Base-by-base conservation (phyloP, 2,888 invertebrate genomes). In the Piscicola geometra region DNA sequence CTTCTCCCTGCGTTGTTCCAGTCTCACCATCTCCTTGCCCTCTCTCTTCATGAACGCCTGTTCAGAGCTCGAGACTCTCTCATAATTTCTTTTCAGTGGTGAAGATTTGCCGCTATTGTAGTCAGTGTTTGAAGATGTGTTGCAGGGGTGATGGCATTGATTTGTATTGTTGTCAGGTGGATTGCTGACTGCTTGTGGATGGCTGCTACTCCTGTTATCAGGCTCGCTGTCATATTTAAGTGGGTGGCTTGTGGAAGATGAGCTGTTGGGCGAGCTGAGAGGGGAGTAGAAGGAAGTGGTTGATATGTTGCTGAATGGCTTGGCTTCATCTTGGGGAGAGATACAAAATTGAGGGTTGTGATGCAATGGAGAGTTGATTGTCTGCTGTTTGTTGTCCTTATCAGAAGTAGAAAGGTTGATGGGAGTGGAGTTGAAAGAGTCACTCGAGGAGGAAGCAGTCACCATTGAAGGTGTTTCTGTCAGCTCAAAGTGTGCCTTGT, bases 401-500 rank as follows among this genome's bases (percentile, higher is more conserved):
- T 64, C 60, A n/a, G 73, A 50, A n/a, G 64, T 73, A 21, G 73
- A 50, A n/a, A 73, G 64, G 33, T 73, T 73, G 41, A 73, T 73
- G 12, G 73, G 73, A 18, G 73, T 25, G 1, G 73, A 73, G 28
- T 73, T 36, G n/a, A 30, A n/a, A 35, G 64, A 33, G n/a, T 73
- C 73, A 28, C 35, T 64, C 9, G 71, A 30, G 52, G 41, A 56
- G 3, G 60, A 5, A 5, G n/a, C 21, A 15, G 60, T 25, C 3
- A 21, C 60, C 9, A 25, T 15, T 56, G 60, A 15, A 41, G 15
- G 9, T n/a, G 5, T 15, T 56, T 56, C 60, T 25, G 21, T 30
- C 1, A 21, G 30, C 21, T 71, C 71, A 30, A 52, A 71, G 1
- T 41, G 71, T 18, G 71, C 28, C 41, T 71, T 71, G 93, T 28